Evolutionary conservation across 1,140 invertebrate genomes (phyloP), one percentile per base, ranked within the genome.

Genomic region (Lysiphlebus fabarum): DNA sequence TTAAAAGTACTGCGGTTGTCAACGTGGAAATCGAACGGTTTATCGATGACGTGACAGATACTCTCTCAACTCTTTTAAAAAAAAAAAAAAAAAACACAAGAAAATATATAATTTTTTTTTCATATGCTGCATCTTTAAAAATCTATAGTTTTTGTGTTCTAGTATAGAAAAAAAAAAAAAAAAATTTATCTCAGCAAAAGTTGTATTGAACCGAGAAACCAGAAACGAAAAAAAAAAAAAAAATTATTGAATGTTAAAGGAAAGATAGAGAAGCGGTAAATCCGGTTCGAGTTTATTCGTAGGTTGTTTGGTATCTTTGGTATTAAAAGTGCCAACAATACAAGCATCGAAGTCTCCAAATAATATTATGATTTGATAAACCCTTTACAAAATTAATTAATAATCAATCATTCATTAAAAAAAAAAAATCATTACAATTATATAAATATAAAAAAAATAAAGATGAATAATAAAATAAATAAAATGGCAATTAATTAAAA

Each of bases 281-380:
- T 60, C 53, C 58, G 53, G 58, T 60, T 60, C 53, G 43, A 55
- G 51, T 40, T 60, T 54, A 49, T 60, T 43, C 58, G 53, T 60
- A 53, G 53, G 53, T 55, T 51, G 51, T 38, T 42, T 34, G 44
- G 17, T 41, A 43, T 53, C 55, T 53, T 47, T 53, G 55, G 47
- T 45, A 53, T 11, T 38, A 37, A 51, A n/a, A 11, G 38, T 7
- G 38, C 10, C 12, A 51, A 37, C 14, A 36, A 33, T n/a, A 33
- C 36, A 53, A 12, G 58, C 58, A 60, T 60, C 53, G 58, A 60
- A 60, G 45, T 60, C 58, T 55, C 58, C 51, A 50, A 59, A 37
- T 7, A 14, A 14, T 37, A 37, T 1, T 11, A 1, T 11, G 38
- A 51, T 12, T 26, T 26, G 12, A 6, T 4, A 7, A 36, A 38